Conservation (phyloP, 2,113 vertebrate genomes). For the Zosterops lateralis region DNA sequence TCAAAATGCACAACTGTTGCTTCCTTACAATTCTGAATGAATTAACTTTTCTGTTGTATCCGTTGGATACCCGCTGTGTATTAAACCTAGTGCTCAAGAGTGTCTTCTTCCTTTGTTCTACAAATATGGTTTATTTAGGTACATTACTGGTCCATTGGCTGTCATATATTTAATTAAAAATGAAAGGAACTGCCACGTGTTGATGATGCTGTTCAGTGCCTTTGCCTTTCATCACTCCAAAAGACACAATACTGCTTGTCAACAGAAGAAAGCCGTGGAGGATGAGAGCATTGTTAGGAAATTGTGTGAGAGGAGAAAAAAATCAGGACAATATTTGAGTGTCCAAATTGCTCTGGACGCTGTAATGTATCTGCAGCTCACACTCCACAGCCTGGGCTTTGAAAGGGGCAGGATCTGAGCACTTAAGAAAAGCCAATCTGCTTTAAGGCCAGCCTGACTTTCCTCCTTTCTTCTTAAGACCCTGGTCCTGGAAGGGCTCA, state of each 20-base stretch:
- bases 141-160: not conserved
- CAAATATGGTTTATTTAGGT: conserved; percentile 24
- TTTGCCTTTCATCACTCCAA: conserved; percentile 9
- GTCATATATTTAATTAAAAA: conserved; percentile 40
- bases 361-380: not conserved
- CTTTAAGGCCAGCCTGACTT: not conserved
- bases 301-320: not conserved
- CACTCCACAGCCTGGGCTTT: not conserved
- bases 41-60: conserved; percentile 60
- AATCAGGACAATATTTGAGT: not conserved
- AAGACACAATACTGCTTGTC: not conserved
- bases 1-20: conserved; percentile 32
- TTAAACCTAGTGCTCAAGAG: conserved; percentile 48
- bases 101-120: conserved; percentile 27
- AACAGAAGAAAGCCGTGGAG: not conserved
- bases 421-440: not conserved
- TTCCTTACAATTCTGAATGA: conserved; percentile 60
- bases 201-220: conserved; percentile 16
- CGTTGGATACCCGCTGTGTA: conserved; percentile 47
- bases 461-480: not conserved
- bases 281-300: not conserved
- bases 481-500: not conserved
- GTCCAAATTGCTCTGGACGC: not conserved
- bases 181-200: conserved; percentile 33
- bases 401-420: not conserved